Base-by-base conservation (phyloP, 2,888 invertebrate species). In the Apeira syringaria region DNA sequence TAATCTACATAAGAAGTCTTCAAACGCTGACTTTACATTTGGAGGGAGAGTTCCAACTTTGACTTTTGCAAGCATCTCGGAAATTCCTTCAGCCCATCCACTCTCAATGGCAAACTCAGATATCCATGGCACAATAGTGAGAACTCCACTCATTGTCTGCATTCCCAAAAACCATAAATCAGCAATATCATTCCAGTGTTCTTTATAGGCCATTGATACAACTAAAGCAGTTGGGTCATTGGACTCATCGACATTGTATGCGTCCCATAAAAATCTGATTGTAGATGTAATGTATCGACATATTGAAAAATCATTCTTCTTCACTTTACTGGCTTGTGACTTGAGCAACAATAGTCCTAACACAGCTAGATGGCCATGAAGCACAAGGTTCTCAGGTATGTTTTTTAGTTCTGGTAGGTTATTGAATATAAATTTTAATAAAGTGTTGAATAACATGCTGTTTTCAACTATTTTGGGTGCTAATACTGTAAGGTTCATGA, bases 161-260 rank as follows among this genome's bases (percentile, higher is more conserved):
- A 98, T 97, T 11, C 97, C 97, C 48, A 98, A 89, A 79, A 97
- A 98, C 98, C 98, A 98, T 7, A 98, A 84, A 68, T 98, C 98
- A 73, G 94, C 95, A 45, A 98, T 91, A 74, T 97, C 97, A 88
- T 94, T 93, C 98, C 98, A 98, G 64, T 94, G 92, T 71, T 95
- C 94, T 68, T 97, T 96, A 77, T 98, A 98, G 1, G 93, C 90
- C 89, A 96, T 94, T 1, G 97, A 92, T 0, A 97, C 96, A 1
- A 97, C 96, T 45, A 98, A 83, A 35, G 95, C 94, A 5, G 92
- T 93, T 0, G 95, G 94, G 71, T 97, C 96, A 73, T 94, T 95
- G 7, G 96, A 95, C 71, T 97, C 97, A 69, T 97, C 97, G 44
- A 97, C 93, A 66, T 93, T 96, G 75, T 96, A 97, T 0, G 97